Evolutionary conservation across 2,888 invertebrate species (phyloP), one percentile per base, ranked within the genome.

Genomic region (Aplocera efformata): DNA sequence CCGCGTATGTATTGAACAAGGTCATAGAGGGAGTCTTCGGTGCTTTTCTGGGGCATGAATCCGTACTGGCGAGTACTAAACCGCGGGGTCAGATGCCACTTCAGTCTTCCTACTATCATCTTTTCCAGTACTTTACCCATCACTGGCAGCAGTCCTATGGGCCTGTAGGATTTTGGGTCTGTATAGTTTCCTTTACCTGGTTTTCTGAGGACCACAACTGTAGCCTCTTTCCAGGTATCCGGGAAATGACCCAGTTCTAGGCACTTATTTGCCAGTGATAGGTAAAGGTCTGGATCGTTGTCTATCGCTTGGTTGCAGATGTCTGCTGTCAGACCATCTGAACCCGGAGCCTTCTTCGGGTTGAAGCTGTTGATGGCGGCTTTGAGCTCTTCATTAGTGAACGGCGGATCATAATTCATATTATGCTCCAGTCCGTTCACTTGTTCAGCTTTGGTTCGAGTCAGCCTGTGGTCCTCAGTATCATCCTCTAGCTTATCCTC

Each of bases 291-390:
- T 34, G 38, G 41, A 32, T 42, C 39, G 1, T 34, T 31, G 29
- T 32, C 39, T 33, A 45, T 45, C 30, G 52, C 49, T 41, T 42
- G 50, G 44, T 47, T 48, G 46, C 32, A 32, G 3, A 32, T 32
- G n/a, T 32, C 32, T 1, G 32, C 32, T 2, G 32, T 32, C 2
- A 32, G 11, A 5, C 32, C 32, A 6, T 32, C 32, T 7, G 4
- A 2, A 20, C 32, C n/a, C n/a, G n/a, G n/a, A n/a, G n/a, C n/a
- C n/a, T n/a, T n/a, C n/a, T n/a, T n/a, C n/a, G n/a, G n/a, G 22
- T 48, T 50, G n/a, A 50, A 48, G 5, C 28, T 21, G 0, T n/a
- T 7, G 7, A 32, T 8, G 6, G 34, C 34, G 2, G 7, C 10
- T 8, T 6, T 23, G 1, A 49, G 37, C 10, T 53, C 50, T 1